These are phyloP conservation scores for Drosophila nigricruria DNA, from an alignment of 2,888 invertebrate species.

Conservation along the genomic window DNA sequence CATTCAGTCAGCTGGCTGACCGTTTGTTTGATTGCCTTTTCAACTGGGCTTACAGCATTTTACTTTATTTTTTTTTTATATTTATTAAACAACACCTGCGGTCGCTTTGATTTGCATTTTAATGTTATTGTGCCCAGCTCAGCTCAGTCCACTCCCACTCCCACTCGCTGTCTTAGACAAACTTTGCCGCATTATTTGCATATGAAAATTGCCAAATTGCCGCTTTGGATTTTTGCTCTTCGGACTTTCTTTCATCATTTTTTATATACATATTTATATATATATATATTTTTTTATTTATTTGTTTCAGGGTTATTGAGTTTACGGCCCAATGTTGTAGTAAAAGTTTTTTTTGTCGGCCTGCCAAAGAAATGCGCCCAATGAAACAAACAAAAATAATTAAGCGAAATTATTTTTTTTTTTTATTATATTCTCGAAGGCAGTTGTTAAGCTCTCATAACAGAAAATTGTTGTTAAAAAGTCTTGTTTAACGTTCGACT, in stretches of 20 bases:
- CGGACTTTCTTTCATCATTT: not conserved
- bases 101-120: slow-evolving; percentile 48
- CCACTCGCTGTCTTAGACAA: slow-evolving; percentile 48
- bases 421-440: not conserved
- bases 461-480: not conserved
- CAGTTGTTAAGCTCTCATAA: not conserved
- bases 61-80: not conserved
- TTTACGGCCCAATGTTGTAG: slow-evolving; percentile 25
- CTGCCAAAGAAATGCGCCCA: slow-evolving; percentile 9
- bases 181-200: slow-evolving; percentile 67
- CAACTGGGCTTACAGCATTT: slow-evolving; percentile 8
- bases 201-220: slow-evolving; percentile 65
- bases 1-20: slow-evolving; percentile 12
- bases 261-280: not conserved
- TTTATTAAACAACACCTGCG: slow-evolving; percentile 40
- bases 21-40: slow-evolving; percentile 36
- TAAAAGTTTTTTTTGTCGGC: slow-evolving; percentile 18
- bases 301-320: slow-evolving; percentile 28
- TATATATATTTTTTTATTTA: not conserved
- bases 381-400: slow-evolving; percentile 35
- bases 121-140: slow-evolving; percentile 46
- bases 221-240: slow-evolving; percentile 15
- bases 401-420: slow-evolving; percentile 18
- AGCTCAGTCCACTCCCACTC: too few species aligned
- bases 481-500: not conserved